A percentile compares a stretch with the other conserved stretches of the same genome.
Evolutionary conservation across 2,113 vertebrate genomes (phyloP).

Genomic region (Coreoperca whiteheadi): DNA sequence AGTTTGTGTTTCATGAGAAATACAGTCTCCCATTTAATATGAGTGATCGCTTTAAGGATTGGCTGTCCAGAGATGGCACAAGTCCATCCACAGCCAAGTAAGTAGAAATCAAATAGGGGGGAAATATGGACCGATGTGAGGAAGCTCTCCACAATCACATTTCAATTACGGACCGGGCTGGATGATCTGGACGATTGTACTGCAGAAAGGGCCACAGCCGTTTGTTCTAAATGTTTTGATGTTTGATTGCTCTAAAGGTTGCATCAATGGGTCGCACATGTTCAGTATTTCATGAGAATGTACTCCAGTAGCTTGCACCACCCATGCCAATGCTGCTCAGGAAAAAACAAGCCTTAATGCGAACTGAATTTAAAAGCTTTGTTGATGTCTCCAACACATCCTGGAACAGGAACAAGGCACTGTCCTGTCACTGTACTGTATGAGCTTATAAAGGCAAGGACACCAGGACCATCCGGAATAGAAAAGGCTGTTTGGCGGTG

Average conservation of each 20-base stretch:
- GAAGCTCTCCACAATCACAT: constrained; percentile 44
- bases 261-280: constrained; percentile 49
- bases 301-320: constrained; percentile 35
- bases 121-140: constrained; percentile 6
- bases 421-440: constrained; percentile 18
- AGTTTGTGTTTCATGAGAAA: constrained; percentile 42
- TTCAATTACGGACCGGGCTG: constrained; percentile 14
- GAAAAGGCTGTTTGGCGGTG: constrained; percentile 5
- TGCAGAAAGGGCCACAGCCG: not conserved
- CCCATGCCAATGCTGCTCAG: constrained; percentile 48
- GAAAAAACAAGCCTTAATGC: constrained; percentile 9
- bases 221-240: constrained; percentile 55
- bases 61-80: constrained; percentile 13
- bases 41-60: constrained; percentile 9
- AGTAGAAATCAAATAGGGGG: constrained; percentile 17
- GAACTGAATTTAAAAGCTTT: constrained; percentile 53
- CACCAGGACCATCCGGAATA: not conserved
- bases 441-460: constrained; percentile 35
- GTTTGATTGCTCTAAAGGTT: constrained; percentile 56
- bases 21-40: constrained; percentile 17
- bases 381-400: constrained; percentile 47
- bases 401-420: constrained; percentile 63
- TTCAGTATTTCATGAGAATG: constrained; percentile 56
- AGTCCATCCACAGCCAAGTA: constrained; percentile 28
- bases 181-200: constrained; percentile 28